These are phyloP conservation scores for Aurelia aurita DNA, from an alignment of 30 jellyfish, hydroid and myxozoan species.

Conservation along the genomic window DNA sequence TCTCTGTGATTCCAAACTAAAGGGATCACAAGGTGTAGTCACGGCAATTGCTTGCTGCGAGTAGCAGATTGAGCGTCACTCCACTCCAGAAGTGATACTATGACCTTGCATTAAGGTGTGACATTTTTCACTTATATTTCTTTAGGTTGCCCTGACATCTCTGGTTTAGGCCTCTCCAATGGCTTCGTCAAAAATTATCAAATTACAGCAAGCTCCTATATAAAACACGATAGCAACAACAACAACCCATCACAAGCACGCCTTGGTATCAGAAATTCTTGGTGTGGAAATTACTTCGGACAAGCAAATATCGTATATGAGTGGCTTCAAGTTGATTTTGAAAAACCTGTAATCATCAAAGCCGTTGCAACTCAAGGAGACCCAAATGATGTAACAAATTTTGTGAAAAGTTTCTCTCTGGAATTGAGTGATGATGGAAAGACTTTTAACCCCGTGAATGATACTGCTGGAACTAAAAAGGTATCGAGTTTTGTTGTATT, in stretches of 20 bases:
- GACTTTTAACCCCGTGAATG: constrained; percentile 1
- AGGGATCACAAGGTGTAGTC: too few relatives aligned
- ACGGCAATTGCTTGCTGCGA: too few relatives aligned
- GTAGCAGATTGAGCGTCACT: too few relatives aligned
- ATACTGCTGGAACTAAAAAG: constrained; percentile 7
- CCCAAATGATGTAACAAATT: constrained; percentile 2
- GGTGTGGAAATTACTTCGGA: constrained; percentile 35
- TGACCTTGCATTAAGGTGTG: too few relatives aligned
- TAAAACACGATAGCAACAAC: background rate
- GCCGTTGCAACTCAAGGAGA: constrained; percentile 49
- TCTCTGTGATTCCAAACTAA: too few relatives aligned
- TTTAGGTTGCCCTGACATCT: too few relatives aligned
- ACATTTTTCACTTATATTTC: too few relatives aligned
- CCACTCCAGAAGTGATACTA: too few relatives aligned
- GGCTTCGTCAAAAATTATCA: constrained; percentile 23
- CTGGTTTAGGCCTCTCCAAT: constrained; percentile 22
- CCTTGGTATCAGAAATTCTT: constrained; percentile 26
- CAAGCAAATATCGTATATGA: constrained; percentile 1
- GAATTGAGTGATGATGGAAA: constrained; percentile 10
- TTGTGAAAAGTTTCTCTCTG: constrained; percentile 16
- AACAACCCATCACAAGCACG: constrained; percentile 32
- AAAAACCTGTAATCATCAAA: constrained; percentile 5
- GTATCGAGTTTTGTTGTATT: too few relatives aligned
- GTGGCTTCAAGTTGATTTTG: constrained; percentile 34
- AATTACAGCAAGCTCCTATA: constrained; percentile 40